phyloP scores from a whole-genome alignment of 2,888 invertebrate genomes.

The Rutpela maculata region DNA sequence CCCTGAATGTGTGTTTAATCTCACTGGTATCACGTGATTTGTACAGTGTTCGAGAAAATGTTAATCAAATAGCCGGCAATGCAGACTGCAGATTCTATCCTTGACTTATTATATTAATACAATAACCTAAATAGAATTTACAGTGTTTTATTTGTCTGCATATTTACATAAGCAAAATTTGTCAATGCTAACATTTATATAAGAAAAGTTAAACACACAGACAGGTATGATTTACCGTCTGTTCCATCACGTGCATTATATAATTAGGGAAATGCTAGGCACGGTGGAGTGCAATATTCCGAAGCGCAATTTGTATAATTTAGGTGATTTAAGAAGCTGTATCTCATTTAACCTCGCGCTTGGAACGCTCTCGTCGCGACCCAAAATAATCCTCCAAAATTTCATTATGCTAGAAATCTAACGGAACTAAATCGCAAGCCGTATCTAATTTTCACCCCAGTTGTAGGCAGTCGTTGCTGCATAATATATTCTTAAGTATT shows the following conservation, averaged over 20 bases:
- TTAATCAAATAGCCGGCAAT: too few species aligned
- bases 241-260: slow-evolving; percentile 3
- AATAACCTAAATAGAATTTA: too few species aligned
- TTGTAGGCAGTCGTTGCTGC: not conserved
- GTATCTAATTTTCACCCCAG: slow-evolving; percentile 20
- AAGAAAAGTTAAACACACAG: too few species aligned
- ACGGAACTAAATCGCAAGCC: not conserved
- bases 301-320: slow-evolving; percentile 18
- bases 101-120: too few species aligned
- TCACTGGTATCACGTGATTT: too few species aligned
- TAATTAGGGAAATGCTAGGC: slow-evolving; percentile 11
- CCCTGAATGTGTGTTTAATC: too few species aligned
- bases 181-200: too few species aligned
- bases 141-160: too few species aligned
- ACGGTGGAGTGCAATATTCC: slow-evolving; percentile 3
- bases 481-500: slow-evolving; percentile 8
- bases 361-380: not conserved
- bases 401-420: slow-evolving; percentile 22
- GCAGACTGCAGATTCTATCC: too few species aligned
- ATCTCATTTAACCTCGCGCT: slow-evolving; percentile 26
- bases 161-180: too few species aligned
- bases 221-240: not conserved
- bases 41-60: too few species aligned
- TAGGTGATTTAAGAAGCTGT: slow-evolving; percentile 3
- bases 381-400: slow-evolving; percentile 26